These are phyloP conservation scores for Leucosticte australis DNA, from an alignment of 2,113 vertebrate genomes.

Conservation along the genomic window DNA sequence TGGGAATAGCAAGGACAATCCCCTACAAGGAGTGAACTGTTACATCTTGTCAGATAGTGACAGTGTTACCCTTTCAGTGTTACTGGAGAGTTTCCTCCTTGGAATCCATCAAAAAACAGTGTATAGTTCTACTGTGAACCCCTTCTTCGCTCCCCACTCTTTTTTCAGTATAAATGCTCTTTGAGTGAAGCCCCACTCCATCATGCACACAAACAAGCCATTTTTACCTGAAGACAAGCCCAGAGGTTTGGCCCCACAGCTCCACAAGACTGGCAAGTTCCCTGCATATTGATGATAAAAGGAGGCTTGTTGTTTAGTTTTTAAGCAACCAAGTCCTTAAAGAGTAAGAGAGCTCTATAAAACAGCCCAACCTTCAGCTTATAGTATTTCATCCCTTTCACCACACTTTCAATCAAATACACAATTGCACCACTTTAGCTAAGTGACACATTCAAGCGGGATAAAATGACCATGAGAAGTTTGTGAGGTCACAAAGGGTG, in stretches of 20 bases:
- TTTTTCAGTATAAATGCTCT: not conserved
- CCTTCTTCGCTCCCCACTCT: not conserved
- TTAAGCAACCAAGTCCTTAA: not conserved
- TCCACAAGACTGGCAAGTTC: conserved; percentile 94
- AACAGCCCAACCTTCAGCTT: not conserved
- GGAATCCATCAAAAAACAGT: not conserved
- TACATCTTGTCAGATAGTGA: not conserved
- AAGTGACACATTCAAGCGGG: not conserved
- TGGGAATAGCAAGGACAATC: not conserved
- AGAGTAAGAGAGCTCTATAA: not conserved
- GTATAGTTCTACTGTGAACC: not conserved
- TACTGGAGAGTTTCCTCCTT: not conserved
- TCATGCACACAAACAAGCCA: not conserved
- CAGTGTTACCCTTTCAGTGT: not conserved
- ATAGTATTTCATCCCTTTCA: not conserved
- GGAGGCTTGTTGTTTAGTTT: not conserved
- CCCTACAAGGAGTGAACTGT: not conserved
- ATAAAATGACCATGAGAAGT: not conserved
- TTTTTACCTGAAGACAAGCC: conserved; percentile 96
- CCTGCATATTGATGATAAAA: conserved; percentile 70
- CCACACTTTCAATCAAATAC: not conserved
- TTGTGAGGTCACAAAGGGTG: not conserved
- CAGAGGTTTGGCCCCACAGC: conserved; percentile 93
- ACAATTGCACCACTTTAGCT: not conserved
- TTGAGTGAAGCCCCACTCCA: not conserved